phyloP scores from a whole-genome alignment of 1,140 invertebrate species.

The Periplaneta americana region DNA sequence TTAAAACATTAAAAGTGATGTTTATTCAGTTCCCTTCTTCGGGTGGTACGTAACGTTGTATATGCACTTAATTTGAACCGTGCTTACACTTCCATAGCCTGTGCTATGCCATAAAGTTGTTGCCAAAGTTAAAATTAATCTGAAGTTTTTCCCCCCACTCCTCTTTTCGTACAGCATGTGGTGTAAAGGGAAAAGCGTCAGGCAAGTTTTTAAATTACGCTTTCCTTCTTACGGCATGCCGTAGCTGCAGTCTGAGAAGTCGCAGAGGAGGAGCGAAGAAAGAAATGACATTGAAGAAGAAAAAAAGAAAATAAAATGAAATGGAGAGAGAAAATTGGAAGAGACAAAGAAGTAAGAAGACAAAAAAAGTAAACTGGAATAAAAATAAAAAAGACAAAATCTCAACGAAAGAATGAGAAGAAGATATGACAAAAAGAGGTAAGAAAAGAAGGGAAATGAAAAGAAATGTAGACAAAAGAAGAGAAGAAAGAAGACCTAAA shows the following conservation, averaged over 20 bases:
- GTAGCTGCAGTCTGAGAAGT: neutral
- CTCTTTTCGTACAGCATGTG: neutral
- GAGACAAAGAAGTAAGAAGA: neutral
- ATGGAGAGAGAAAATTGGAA: neutral
- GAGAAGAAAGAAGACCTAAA: no score
- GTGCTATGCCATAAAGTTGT: neutral
- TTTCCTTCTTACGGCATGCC: neutral
- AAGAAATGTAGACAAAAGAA: no score
- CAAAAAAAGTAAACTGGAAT: neutral
- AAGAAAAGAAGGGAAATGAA: no score
- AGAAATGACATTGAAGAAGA: no score
- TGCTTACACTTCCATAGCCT: no score
- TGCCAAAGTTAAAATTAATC: neutral
- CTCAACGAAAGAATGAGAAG: no score
- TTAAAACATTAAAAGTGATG: no score
- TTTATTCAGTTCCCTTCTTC: no score
- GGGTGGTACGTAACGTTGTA: no score
- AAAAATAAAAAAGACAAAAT: no score
- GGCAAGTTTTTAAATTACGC: neutral
- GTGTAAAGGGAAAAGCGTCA: neutral
- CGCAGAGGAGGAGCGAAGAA: neutral
- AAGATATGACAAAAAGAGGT: no score
- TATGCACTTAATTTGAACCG: no score
- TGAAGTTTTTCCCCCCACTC: neutral
- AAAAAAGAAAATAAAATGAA: neutral